A percentile compares a stretch with the other conserved stretches of the same genome.
Evolutionary conservation across 1,140 invertebrate genomes (phyloP).

Genomic region (Helicoverpa armigera): DNA sequence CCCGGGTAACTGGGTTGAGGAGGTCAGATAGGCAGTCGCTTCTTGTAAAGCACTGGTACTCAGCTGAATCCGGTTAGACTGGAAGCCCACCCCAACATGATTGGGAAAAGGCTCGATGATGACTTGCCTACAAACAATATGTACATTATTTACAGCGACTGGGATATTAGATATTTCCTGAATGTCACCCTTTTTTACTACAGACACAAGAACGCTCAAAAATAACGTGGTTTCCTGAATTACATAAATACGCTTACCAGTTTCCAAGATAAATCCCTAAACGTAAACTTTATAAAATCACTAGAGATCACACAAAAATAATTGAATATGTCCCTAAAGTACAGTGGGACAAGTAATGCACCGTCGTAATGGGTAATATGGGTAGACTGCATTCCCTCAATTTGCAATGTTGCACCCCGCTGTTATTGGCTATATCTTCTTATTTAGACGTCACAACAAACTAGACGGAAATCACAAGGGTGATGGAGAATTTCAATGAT

Average conservation of each 20-base stretch:
- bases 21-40: no score
- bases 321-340: neutral
- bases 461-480: neutral
- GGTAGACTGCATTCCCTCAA: conserved; percentile 6
- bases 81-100: no score
- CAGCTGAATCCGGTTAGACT: no score
- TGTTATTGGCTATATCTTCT: conserved; percentile 4
- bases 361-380: no score
- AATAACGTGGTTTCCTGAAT: neutral
- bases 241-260: neutral
- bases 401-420: conserved; percentile 2
- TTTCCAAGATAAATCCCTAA: neutral
- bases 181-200: no score
- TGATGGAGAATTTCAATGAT: no score
- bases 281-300: neutral
- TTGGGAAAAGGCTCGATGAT: no score
- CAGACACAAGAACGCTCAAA: neutral
- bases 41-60: no score
- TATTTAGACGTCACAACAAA: conserved; percentile 28
- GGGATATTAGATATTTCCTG: no score
- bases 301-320: conserved; percentile 1
- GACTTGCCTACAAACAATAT: no score
- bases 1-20: no score
- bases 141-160: no score
- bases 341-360: neutral